Conservation (phyloP, 2,113 vertebrate species). For the Dendropsophus ebraccatus region DNA sequence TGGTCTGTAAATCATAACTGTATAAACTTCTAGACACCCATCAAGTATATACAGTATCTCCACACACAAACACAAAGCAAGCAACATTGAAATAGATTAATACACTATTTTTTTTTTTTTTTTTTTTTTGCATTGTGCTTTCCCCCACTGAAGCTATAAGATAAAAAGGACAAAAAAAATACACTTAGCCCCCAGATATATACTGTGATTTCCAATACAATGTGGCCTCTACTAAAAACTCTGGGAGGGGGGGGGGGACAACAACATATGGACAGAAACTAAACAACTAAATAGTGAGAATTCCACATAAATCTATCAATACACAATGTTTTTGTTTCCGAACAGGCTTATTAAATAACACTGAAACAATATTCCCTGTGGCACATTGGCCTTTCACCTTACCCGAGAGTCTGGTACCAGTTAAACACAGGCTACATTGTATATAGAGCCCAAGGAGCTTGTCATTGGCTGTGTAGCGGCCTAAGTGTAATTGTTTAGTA, state of each 20-base stretch:
- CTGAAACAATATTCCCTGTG: constrained; percentile 37
- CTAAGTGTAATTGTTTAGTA: neutral
- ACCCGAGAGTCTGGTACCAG: constrained; percentile 17
- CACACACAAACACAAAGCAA: too few species aligned
- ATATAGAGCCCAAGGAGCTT: neutral
- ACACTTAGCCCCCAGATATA: neutral
- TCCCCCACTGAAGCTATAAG: neutral
- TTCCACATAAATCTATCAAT: neutral
- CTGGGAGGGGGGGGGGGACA: neutral
- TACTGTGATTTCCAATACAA: neutral
- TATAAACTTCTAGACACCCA: neutral
- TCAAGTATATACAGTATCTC: too few species aligned
- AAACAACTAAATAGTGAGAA: neutral
- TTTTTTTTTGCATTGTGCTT: too few species aligned
- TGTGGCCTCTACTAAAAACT: neutral
- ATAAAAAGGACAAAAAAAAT: neutral
- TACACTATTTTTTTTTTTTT: too few species aligned
- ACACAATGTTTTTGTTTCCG: constrained; percentile 37
- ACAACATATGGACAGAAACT: neutral
- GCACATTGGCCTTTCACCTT: constrained; percentile 36
- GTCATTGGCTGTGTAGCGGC: neutral
- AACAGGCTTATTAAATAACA: constrained; percentile 16
- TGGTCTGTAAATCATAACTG: neutral
- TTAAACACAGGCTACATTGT: constrained; percentile 44
- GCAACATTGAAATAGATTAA: too few species aligned